Conservation (phyloP, 2,113 vertebrate species). For the Chaenocephalus aceratus region DNA sequence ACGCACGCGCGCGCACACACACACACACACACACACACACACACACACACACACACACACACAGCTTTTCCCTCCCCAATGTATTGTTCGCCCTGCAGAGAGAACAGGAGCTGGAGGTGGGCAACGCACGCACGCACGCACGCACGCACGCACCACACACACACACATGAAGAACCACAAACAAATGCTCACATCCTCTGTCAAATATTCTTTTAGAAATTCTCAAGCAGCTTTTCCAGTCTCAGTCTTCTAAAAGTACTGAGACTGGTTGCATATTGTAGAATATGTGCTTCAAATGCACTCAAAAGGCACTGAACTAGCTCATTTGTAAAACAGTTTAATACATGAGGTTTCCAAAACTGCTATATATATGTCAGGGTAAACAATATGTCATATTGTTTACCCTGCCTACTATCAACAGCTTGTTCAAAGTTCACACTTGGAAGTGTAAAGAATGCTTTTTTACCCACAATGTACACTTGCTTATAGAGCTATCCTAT, state of each 20-base stretch:
- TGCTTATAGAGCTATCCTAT: too few relatives aligned
- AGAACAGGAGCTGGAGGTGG: too few relatives aligned
- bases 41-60: too few relatives aligned
- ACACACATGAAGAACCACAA: constrained; percentile 14
- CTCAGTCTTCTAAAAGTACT: constrained; percentile 1
- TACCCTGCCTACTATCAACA: not conserved
- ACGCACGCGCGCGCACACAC: too few relatives aligned
- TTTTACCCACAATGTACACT: not conserved
- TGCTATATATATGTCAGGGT: not conserved
- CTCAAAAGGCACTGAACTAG: not conserved
- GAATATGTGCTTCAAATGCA: not conserved
- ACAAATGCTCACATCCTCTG: constrained; percentile 6
- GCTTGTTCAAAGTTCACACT: constrained; percentile 33
- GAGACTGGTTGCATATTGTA: constrained; percentile 4
- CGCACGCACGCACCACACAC: constrained; percentile 18
- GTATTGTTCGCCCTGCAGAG: too few relatives aligned
- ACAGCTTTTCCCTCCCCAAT: too few relatives aligned
- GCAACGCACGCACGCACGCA: too few relatives aligned
- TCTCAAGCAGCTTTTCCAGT: not conserved
- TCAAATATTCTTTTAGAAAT: not conserved
- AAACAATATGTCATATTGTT: constrained; percentile 1
- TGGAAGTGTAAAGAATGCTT: not conserved
- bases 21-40: too few relatives aligned
- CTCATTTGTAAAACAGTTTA: not conserved
- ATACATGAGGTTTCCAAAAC: not conserved